These are phyloP conservation scores for Odontocerum albicorne DNA, from an alignment of 2,888 invertebrate genomes.

Conservation along the genomic window DNA sequence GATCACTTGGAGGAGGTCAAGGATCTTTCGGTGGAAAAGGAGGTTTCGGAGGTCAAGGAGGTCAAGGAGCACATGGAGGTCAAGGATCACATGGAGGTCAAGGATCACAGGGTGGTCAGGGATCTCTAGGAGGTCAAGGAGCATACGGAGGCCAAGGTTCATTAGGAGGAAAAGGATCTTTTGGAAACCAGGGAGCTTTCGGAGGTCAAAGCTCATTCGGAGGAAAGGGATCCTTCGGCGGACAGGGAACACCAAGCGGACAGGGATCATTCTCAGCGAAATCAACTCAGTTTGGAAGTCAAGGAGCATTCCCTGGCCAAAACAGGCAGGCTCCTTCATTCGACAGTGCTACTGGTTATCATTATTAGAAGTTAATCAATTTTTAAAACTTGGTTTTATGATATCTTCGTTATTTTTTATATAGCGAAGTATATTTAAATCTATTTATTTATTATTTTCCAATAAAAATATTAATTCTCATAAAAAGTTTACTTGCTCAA, in stretches of 20 bases:
- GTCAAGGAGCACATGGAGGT: neutral
- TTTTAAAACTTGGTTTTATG: too few relatives aligned
- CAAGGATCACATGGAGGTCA: neutral
- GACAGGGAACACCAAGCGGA: neutral
- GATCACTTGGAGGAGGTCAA: constrained; percentile 3
- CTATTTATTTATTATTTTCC: too few relatives aligned
- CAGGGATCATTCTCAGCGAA: neutral
- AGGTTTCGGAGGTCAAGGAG: neutral
- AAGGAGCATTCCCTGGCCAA: neutral
- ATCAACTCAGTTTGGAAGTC: neutral
- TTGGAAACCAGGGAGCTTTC: neutral
- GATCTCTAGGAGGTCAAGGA: neutral
- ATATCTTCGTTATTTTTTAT: too few relatives aligned
- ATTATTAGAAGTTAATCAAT: too few relatives aligned
- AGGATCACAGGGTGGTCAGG: constrained; percentile 6
- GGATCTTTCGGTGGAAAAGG: constrained; percentile 1
- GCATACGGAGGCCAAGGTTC: neutral
- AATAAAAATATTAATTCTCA: too few relatives aligned
- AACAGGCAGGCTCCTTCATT: constrained; percentile 1
- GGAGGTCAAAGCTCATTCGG: neutral
- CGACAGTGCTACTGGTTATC: constrained; percentile 25
- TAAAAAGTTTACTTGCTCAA: too few relatives aligned
- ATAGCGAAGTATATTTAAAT: too few relatives aligned
- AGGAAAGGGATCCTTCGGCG: neutral
- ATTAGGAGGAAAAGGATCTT: neutral